Percentiles rank a stretch among this genome's conserved stretches.
Evolutionary conservation across 1,140 invertebrate genomes (phyloP).

Genomic region (Cecropterus lyciades): DNA sequence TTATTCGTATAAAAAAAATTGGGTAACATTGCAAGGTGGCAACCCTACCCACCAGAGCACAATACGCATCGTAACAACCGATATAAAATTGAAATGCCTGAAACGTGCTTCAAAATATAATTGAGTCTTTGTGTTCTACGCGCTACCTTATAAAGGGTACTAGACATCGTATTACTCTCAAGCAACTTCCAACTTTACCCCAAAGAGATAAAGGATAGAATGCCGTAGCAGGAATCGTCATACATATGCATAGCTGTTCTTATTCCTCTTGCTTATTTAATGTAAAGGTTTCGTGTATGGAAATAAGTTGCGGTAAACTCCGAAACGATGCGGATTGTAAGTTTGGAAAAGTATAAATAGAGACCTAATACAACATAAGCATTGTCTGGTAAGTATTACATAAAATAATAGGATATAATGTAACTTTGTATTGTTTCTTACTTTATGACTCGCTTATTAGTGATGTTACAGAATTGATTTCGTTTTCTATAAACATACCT

Average conservation of each 20-base stretch:
- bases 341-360: not conserved
- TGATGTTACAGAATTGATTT: no score
- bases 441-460: no score
- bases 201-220: constrained; percentile 26
- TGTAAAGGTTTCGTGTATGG: constrained; percentile 44
- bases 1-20: no score
- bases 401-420: no score
- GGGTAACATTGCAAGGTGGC: no score
- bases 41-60: constrained; percentile 29
- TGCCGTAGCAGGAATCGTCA: not conserved
- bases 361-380: no score
- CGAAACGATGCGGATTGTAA: not conserved
- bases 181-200: constrained; percentile 18
- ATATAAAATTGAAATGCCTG: constrained; percentile 65
- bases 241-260: constrained; percentile 45
- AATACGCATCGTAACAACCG: constrained; percentile 43
- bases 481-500: no score
- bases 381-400: no score
- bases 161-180: constrained; percentile 9
- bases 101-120: constrained; percentile 65
- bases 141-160: constrained; percentile 41
- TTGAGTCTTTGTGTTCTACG: constrained; percentile 52
- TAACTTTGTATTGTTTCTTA: no score
- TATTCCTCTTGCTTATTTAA: constrained; percentile 42
- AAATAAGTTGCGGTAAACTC: constrained; percentile 29